Evolutionary conservation across 2,797 vertebrate genomes (phyloP), one percentile per base, ranked within the genome.

Genomic region (Balearica regulorum): DNA sequence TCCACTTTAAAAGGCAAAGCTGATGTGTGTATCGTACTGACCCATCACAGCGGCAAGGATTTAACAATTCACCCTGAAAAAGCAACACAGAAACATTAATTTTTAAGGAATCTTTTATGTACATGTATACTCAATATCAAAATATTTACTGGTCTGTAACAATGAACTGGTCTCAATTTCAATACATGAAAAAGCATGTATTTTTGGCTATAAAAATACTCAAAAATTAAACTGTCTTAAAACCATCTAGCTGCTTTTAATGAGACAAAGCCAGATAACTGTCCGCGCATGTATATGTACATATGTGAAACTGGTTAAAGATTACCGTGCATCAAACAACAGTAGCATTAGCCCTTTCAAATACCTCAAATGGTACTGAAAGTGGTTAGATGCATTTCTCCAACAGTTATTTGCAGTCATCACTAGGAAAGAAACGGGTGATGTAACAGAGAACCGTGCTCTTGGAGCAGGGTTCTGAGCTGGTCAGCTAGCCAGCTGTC

Each of bases 1-100:
- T 99, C 99, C 99, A 99, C 95, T 99, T 99, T 68, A 99, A 98
- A n/a, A 99, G 98, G 97, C 99, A 99, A 78, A 99, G 98, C 96
- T 99, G 99, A 97, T 99, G 99, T 1, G 99, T 99, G 96, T 99
- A 99, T 12, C 99, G 98, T 70, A 99, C 99, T 1, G 99, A 99
- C 58, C 99, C 99, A 41, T 99, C 99, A 8, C 99, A 99, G 51
- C 99, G 98, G 77, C 99, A 99, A 46, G 99, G 99, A 96, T 99
- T 99, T 98, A 99, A 92, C 96, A 99, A 91, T 96, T 99, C 99
- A 20, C 99, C 99, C 99, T 99, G 93, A 61, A 95, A 95, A 96
- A 86, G 87, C 81, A 95, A 93, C 21, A 84, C 53, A 83, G 73
- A 60, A 65, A 53, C 55, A 69, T 94, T 62, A 92, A 85, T 73